Conservation (phyloP, 2,113 vertebrate genomes). For the Arothron firmamentum region DNA sequence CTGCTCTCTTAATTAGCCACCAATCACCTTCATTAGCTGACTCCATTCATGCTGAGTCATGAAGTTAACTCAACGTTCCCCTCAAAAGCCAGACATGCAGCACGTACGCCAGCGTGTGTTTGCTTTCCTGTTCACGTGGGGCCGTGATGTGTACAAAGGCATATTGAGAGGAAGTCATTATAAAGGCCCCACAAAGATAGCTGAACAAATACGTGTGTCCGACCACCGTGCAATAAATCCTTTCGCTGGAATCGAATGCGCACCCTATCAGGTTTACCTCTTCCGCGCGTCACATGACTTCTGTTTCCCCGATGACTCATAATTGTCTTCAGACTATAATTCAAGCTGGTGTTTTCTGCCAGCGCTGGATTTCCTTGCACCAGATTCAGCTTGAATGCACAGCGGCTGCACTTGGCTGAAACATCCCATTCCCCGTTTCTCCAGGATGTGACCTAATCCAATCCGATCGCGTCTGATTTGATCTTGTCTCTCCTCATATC, state of each 20-base stretch:
- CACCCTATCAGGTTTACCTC: constrained; percentile 36
- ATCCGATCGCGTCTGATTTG: constrained; percentile 24
- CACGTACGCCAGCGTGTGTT: too few relatives aligned
- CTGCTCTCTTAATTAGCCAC: too few relatives aligned
- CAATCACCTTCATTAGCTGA: too few relatives aligned
- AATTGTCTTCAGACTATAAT: not conserved
- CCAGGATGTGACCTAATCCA: constrained; percentile 37
- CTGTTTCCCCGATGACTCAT: constrained; percentile 26
- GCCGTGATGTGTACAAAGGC: not conserved
- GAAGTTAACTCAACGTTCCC: too few relatives aligned
- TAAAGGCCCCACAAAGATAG: not conserved
- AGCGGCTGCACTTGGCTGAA: not conserved
- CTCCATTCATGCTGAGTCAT: too few relatives aligned
- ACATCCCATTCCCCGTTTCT: constrained; percentile 13
- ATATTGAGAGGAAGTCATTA: not conserved
- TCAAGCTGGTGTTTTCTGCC: constrained; percentile 4
- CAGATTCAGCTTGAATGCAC: constrained; percentile 17
- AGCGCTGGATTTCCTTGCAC: constrained; percentile 29
- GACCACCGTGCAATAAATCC: constrained; percentile 1
- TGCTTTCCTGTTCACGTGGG: not conserved
- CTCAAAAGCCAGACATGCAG: too few relatives aligned
- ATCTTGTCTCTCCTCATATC: constrained; percentile 14
- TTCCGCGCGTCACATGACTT: constrained; percentile 33
- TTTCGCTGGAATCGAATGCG: constrained; percentile 40
- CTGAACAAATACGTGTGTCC: not conserved